Evolutionary conservation across 2,888 invertebrate genomes (phyloP), one percentile per base, ranked within the genome.

Genomic region (Lithophane socia): DNA sequence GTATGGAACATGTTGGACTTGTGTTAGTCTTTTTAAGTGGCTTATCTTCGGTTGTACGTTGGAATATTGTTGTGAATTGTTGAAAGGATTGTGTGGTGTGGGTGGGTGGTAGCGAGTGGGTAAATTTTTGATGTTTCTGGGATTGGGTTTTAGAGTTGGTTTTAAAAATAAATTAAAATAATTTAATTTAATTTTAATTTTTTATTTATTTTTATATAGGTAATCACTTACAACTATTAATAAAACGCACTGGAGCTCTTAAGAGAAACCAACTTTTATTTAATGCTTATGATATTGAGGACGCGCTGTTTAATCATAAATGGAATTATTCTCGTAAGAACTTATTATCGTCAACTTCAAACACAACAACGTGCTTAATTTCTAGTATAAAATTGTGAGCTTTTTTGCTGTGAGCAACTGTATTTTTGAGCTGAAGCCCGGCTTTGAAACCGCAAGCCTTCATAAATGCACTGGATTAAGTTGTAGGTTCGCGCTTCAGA

Each of bases 391-490:
- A 66, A 44, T 44, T 79, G 16, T n/a, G 24, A 73, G 16, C 58
- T 44, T 44, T 67, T 66, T 63, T 29, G 12, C 63, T 64, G 16
- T 24, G 21, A 29, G 52, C 12, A 42, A 24, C 42, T 47, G 10
- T 37, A 68, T 70, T 82, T 82, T 64, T 64, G 24, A 64, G 54
- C 63, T 37, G 63, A 67, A 86, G 47, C 70, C 47, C 37, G 24
- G 77, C 60, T 82, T 66, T 68, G 16, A 60, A 60, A 75, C 37
- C 64, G 16, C 24, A 24, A 56, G 69, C 65, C 29, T 75, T 73
- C 67, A 58, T 75, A 54, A 61, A 79, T 60, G 42, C 58, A 67
- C 66, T 42, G 69, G 61, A 85, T 82, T 82, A 85, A 63, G 47
- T 82, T 85, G 69, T 82, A 82, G 24, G 52, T 42, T 54, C 60